phyloP scores from a whole-genome alignment of 2,797 vertebrate genomes.

The Chelon auratus region DNA sequence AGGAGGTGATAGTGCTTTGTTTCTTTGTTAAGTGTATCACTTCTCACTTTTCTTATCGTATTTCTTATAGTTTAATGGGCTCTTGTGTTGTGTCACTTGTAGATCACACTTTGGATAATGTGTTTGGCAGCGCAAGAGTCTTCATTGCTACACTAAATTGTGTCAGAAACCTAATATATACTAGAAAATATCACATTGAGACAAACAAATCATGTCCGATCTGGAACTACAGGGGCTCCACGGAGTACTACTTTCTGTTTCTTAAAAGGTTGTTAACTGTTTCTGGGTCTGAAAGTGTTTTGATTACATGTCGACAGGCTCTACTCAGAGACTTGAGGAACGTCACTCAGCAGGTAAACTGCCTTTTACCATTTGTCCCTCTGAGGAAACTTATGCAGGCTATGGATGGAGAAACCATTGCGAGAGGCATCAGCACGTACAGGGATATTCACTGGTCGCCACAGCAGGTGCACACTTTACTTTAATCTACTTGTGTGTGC shows the following conservation, averaged over 20 bases:
- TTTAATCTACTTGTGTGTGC: conserved; percentile 39
- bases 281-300: conserved; percentile 7
- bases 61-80: conserved; percentile 20
- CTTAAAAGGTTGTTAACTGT: not conserved
- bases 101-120: not conserved
- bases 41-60: conserved; percentile 26
- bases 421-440: conserved; percentile 77
- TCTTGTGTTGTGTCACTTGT: not conserved
- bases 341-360: conserved; percentile 78
- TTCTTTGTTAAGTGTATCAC: conserved; percentile 11
- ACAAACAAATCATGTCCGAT: conserved; percentile 7
- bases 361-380: conserved; percentile 86
- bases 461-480: conserved; percentile 86
- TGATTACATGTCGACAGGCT: conserved; percentile 67
- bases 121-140: not conserved
- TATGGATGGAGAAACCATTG: conserved; percentile 73
- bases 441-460: conserved; percentile 85
- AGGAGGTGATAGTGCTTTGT: conserved; percentile 77
- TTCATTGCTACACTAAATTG: not conserved
- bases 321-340: conserved; percentile 66
- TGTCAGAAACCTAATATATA: not conserved
- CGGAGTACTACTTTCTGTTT: conserved; percentile 11
- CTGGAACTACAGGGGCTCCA: not conserved
- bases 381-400: conserved; percentile 83
- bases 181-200: not conserved